phyloP scores from a whole-genome alignment of 2,797 vertebrate species.

The Acanthurus tractus region DNA sequence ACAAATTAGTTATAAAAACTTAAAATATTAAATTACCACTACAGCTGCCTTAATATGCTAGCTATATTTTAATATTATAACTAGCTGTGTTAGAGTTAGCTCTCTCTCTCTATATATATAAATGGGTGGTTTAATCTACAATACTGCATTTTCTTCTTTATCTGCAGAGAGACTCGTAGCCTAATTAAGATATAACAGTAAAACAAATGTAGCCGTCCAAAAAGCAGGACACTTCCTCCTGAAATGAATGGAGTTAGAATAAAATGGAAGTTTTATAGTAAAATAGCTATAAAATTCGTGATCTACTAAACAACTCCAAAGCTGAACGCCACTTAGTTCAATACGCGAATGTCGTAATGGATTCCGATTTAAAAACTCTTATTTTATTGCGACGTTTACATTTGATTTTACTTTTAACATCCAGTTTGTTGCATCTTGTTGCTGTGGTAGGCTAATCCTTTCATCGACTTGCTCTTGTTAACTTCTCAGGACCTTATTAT shows the following conservation, averaged over 20 bases:
- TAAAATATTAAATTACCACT: no score
- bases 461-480: constrained; percentile 42
- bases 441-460: not conserved
- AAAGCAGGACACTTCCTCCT: not conserved
- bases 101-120: not conserved
- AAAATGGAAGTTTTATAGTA: not conserved
- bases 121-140: not conserved
- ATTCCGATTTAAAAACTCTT: not conserved
- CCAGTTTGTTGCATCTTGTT: not conserved
- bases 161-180: not conserved
- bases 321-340: no score
- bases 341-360: no score
- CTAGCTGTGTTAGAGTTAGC: not conserved
- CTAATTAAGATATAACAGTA: not conserved
- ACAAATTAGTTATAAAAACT: no score
- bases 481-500: constrained; percentile 30
- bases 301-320: no score
- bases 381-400: not conserved
- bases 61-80: not conserved
- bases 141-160: not conserved
- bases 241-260: no score
- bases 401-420: not conserved
- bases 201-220: not conserved
- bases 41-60: not conserved
- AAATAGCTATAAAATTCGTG: not conserved